Percentiles rank a stretch among this genome's conserved stretches.
Evolutionary conservation across 2,888 invertebrate species (phyloP).

Genomic region (Melieria crassipennis): DNA sequence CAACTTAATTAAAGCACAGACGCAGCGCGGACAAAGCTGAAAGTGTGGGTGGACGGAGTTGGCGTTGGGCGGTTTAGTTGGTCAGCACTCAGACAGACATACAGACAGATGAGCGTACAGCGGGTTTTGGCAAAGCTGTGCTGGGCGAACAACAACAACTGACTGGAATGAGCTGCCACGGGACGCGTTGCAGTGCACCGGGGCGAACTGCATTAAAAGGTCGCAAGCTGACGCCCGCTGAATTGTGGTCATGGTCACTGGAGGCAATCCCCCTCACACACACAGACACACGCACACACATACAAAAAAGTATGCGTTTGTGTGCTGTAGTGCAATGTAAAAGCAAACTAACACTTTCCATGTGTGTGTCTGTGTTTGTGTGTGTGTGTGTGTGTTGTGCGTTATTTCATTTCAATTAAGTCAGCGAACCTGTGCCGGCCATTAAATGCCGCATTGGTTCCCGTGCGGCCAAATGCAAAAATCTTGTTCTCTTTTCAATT

Average conservation of each 20-base stretch:
- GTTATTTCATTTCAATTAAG: constrained; percentile 33
- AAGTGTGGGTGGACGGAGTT: constrained; percentile 24
- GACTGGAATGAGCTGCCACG: too few species aligned
- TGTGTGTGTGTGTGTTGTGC: not conserved
- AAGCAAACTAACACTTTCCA: too few species aligned
- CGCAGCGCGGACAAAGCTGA: constrained; percentile 25
- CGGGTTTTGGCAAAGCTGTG: not conserved
- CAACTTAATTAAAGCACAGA: constrained; percentile 37
- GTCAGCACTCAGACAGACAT: not conserved
- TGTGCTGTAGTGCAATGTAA: not conserved
- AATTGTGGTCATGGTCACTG: not conserved
- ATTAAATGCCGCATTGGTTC: constrained; percentile 14
- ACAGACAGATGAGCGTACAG: not conserved
- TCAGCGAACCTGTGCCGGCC: constrained; percentile 24
- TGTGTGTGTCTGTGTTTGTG: too few species aligned
- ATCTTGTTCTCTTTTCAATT: not conserved
- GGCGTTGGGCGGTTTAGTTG: not conserved
- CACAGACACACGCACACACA: not conserved
- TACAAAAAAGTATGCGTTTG: constrained; percentile 2
- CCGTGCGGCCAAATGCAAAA: not conserved
- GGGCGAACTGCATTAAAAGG: too few species aligned
- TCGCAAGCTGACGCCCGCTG: not conserved
- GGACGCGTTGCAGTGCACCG: too few species aligned
- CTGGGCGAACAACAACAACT: not conserved
- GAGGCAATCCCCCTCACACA: not conserved